Evolutionary conservation across 2,797 vertebrate genomes (phyloP).

Genomic region (Rhynchonycteris naso): DNA sequence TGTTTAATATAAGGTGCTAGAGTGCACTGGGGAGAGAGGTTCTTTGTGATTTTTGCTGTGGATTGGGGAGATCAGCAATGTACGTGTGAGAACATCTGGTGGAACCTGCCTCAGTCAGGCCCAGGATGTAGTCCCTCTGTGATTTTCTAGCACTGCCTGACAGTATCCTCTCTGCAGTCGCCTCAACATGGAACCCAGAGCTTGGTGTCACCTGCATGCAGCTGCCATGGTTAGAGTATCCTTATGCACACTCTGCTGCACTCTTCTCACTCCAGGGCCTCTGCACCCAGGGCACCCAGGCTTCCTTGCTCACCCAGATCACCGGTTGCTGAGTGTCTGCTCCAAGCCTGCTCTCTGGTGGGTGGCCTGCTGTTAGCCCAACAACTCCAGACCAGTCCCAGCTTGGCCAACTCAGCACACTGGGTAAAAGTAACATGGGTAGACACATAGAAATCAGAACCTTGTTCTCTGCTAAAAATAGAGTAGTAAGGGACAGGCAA

Average conservation of each 20-base stretch:
- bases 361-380: background rate
- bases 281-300: background rate
- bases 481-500: no score
- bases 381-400: background rate
- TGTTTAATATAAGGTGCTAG: background rate
- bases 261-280: background rate
- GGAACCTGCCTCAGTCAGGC: no score
- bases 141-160: background rate
- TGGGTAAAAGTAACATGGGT: background rate
- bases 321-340: background rate
- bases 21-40: background rate
- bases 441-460: no score
- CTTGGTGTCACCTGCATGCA: background rate
- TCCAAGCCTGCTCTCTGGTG: background rate
- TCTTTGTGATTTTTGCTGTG: background rate
- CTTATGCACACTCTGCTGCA: background rate
- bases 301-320: background rate
- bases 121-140: background rate
- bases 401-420: background rate
- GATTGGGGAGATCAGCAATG: background rate
- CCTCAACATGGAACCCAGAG: background rate
- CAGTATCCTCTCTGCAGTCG: background rate
- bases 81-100: background rate
- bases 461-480: no score
- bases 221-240: background rate